These are phyloP conservation scores for Electrophaes corylata DNA, from an alignment of 2,888 invertebrate species.

Conservation along the genomic window DNA sequence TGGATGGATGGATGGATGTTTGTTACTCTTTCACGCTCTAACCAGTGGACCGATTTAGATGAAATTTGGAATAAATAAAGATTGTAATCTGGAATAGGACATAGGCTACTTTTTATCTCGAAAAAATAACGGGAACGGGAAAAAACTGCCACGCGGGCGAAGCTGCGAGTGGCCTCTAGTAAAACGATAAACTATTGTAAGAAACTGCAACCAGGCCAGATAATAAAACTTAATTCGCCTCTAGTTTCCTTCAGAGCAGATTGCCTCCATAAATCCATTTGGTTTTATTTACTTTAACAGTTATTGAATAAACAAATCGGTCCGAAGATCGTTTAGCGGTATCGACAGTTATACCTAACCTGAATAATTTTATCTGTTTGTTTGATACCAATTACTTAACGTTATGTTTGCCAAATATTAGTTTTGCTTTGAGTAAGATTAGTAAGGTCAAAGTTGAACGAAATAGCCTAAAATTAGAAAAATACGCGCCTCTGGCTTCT, in stretches of 20 bases:
- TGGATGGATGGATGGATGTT: too few species aligned
- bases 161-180: too few species aligned
- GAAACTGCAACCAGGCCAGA: not conserved
- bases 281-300: conserved; percentile 20
- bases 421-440: not conserved
- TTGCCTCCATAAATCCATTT: conserved; percentile 14
- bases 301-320: conserved; percentile 22
- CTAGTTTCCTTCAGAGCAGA: conserved; percentile 10
- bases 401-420: not conserved
- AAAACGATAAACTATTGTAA: not conserved
- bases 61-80: too few species aligned
- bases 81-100: too few species aligned
- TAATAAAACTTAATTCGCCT: conserved; percentile 18
- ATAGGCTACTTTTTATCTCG: too few species aligned
- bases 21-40: too few species aligned
- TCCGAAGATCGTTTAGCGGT: conserved; percentile 11
- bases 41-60: too few species aligned
- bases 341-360: conserved; percentile 4
- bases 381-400: not conserved
- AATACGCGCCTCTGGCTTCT: not conserved
- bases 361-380: not conserved
- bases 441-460: not conserved
- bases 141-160: too few species aligned
- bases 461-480: not conserved
- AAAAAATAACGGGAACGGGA: too few species aligned